Base-by-base conservation (phyloP, 2,888 invertebrate species). In the Vanessa cardui region DNA sequence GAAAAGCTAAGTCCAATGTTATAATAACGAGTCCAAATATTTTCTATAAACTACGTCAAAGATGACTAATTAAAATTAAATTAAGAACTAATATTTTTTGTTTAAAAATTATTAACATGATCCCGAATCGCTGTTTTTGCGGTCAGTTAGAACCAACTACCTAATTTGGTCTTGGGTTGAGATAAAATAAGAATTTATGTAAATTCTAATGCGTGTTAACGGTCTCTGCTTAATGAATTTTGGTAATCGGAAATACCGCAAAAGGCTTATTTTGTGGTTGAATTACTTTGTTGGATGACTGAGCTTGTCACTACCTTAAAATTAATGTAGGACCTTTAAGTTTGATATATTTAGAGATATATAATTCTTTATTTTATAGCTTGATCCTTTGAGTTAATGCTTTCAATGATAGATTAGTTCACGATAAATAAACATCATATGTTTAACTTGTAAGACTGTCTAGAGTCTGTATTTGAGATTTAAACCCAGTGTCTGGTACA, bases 191-290 rank as follows among this genome's bases (percentile, higher is more conserved):
- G 83, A 83, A 87, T 87, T 86, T 88, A 90, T 90, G 88, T 50
- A 58, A 72, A 70, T 68, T 66, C 80, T 83, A 87, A 86, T 85
- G 84, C 73, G 74, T 74, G 80, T 85, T 84, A 82, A 84, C 77
- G 81, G 78, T 74, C 77, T 70, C 71, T 72, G 78, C 76, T 82
- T 84, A 88, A 88, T 86, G 83, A 85, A 85, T 85, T 84, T 86
- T 68, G 77, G 77, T 84, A 82, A 89, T 86, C 89, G 89, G 90
- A 90, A 90, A 90, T 90, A 83, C 90, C 89, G 77, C 86, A 85
- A 87, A 81, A 79, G 80, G 72, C 79, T 68, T 77, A 74, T 79
- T n/a, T 77, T 74, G 78, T 75, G 77, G 75, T 73, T 82, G 83
- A 83, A 82, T 86, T 85, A 87, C 76, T 83, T 72, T 74, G 74